Evolutionary conservation across 2,797 vertebrate genomes (phyloP).

Genomic region (Falco berigora): DNA sequence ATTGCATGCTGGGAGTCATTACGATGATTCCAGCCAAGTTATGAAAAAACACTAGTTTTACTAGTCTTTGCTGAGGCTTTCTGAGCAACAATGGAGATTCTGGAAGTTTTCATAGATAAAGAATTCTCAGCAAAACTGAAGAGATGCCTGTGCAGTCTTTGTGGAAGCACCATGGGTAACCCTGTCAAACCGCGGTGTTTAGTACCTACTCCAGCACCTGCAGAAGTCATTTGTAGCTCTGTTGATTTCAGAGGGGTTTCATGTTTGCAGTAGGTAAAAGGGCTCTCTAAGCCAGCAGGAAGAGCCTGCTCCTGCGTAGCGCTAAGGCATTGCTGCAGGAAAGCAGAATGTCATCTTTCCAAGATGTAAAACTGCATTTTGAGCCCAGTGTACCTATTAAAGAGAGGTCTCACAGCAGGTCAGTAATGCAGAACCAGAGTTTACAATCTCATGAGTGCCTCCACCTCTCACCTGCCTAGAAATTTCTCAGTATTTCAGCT

Average conservation of each 20-base stretch:
- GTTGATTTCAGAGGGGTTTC: not conserved
- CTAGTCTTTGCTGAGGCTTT: not conserved
- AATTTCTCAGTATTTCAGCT: not conserved
- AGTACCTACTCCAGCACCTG: not conserved
- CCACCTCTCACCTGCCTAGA: not conserved
- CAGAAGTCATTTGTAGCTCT: not conserved
- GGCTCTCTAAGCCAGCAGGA: not conserved
- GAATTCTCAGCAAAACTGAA: not conserved
- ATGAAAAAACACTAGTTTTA: not conserved
- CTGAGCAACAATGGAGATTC: not conserved
- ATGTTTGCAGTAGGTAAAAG: not conserved
- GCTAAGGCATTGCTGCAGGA: not conserved
- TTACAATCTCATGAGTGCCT: not conserved
- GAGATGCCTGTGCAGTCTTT: not conserved
- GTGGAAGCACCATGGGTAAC: accelerated
- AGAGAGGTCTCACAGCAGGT: not conserved
- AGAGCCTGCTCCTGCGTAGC: not conserved
- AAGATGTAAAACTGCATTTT: not conserved
- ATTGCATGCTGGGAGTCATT: not conserved
- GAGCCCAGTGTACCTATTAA: accelerated
- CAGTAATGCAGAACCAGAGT: not conserved
- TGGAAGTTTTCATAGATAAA: not conserved
- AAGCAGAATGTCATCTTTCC: not conserved
- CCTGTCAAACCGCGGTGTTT: not conserved
- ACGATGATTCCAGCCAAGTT: not conserved